Evolutionary conservation across 2,113 vertebrate species (phyloP).

Genomic region (Pollimyrus isidori): DNA sequence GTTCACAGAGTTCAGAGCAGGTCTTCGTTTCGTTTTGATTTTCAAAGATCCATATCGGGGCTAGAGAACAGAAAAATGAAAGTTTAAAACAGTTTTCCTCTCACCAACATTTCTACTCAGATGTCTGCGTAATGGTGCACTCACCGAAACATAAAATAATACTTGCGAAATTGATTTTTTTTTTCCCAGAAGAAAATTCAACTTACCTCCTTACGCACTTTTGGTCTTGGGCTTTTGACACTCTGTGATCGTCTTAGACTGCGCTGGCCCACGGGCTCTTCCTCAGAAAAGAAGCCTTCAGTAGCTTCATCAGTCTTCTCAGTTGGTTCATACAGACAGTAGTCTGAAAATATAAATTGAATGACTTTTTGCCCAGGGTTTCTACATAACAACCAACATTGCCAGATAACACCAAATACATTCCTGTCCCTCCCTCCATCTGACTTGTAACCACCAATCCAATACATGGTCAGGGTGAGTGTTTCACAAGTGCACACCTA

Average conservation of each 20-base stretch:
- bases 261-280: conserved; percentile 64
- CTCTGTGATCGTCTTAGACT: conserved; percentile 74
- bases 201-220: conserved; percentile 72
- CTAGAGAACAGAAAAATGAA: conserved; percentile 43
- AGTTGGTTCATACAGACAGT: conserved; percentile 53
- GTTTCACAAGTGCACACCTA: neutral
- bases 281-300: conserved; percentile 64
- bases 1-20: conserved; percentile 43
- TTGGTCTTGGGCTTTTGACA: conserved; percentile 69
- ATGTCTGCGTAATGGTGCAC: neutral
- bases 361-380: neutral
- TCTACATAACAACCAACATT: neutral
- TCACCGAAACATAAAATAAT: neutral
- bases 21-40: conserved; percentile 72
- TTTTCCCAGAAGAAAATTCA: neutral
- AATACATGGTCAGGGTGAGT: neutral
- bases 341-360: conserved; percentile 35
- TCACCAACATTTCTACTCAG: neutral
- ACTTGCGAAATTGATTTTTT: neutral
- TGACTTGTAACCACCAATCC: neutral
- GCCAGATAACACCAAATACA: neutral
- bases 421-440: neutral
- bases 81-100: neutral
- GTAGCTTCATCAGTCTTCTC: conserved; percentile 65
- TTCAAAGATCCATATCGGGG: conserved; percentile 76